Evolutionary conservation across 2,888 invertebrate species (phyloP), one percentile per base, ranked within the genome.

Genomic region (Nomada lathburiana): DNA sequence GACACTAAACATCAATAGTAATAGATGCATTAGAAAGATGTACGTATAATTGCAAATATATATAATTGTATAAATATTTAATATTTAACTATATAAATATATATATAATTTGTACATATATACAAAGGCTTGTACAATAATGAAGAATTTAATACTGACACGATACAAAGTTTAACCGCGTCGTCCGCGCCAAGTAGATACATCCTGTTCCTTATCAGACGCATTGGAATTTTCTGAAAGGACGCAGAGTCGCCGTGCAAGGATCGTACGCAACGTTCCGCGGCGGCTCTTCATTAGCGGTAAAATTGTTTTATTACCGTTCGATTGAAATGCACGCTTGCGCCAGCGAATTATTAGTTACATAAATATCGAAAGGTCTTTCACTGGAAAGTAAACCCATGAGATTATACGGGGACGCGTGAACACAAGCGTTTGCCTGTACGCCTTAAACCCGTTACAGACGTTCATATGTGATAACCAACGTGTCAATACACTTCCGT

Each of bases 331-430:
- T 52, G 42, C 44, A 18, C 29, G 44, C 23, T 36, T 50, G 47
- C 29, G 26, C 20, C 53, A 23, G 44, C 18, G 9, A 60, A 72
- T 72, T 64, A 72, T 72, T 50, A 60, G 69, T 81, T 82, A 82
- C 71, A 76, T 82, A 82, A 82, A 82, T 68, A 69, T 72, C 67
- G 44, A 64, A 10, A 26, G 69, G 70, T 75, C 71, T 68, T 59
- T 75, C 80, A 20, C 26, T 71, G 47, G 75, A 70, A 74, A 80
- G 67, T 26, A 44, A 69, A 11, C 44, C 29, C 36, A 20, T 47
- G 16, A n/a, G 65, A 82, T 67, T 53, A 52, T 18, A 36, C 50
- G 13, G 47, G 26, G 47, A 36, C 42, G 44, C 3, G 10, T 9
- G 26, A 7, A 42, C 5, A 26, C 13, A 47, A 78, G 74, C 67